A percentile compares a stretch with the other conserved stretches of the same genome.
These are phyloP conservation scores for Cryptoprocta ferox DNA, from an alignment of 2,797 vertebrate species.

Conservation along the genomic window DNA sequence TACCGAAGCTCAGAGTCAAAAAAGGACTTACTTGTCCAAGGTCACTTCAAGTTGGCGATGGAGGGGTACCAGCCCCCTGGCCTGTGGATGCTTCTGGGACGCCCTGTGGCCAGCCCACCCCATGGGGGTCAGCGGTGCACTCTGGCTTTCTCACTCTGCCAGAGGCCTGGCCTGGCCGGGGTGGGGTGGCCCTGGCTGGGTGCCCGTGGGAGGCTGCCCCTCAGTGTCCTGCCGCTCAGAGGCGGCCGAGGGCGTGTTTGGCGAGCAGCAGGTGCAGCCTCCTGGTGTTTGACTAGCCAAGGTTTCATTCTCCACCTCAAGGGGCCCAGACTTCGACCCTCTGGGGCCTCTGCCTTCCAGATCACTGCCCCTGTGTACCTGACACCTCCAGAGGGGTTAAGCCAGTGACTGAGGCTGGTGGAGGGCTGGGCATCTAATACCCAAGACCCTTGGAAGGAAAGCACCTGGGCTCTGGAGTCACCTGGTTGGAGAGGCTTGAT, in stretches of 20 bases:
- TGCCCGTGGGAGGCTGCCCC: fast-evolving
- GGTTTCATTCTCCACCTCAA: background rate
- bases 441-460: background rate
- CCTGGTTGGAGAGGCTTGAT: background rate
- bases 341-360: background rate
- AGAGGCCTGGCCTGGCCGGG: background rate
- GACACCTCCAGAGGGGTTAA: background rate
- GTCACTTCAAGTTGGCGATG: background rate
- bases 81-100: background rate
- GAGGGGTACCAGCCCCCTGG: background rate
- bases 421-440: background rate
- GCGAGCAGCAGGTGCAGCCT: background rate
- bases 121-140: background rate
- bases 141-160: background rate
- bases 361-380: background rate
- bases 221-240: background rate
- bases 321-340: background rate
- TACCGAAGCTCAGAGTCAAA: background rate
- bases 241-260: background rate
- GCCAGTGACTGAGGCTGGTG: background rate
- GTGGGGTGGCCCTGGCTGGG: background rate
- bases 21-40: background rate
- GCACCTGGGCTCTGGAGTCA: too few relatives aligned
- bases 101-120: background rate
- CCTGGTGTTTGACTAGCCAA: too few relatives aligned